Percentiles rank a stretch among this genome's conserved stretches.
These are phyloP conservation scores for Alcedo quadribrachys DNA, from an alignment of 2,797 vertebrate species.

Conservation along the genomic window DNA sequence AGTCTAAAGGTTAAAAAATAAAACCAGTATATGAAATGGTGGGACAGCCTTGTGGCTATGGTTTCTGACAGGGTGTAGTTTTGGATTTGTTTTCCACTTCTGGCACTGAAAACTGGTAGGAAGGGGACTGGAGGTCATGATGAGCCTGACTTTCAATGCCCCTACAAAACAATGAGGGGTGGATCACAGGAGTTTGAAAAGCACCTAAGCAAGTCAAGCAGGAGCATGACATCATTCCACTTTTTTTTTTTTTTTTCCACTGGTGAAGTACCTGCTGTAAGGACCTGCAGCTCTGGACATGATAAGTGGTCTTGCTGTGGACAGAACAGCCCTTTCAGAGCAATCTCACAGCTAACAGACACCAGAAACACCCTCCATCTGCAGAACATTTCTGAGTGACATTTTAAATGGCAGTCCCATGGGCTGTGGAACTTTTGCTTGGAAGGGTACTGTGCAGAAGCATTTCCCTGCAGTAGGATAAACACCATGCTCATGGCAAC, in stretches of 20 bases:
- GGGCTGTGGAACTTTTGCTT: background rate
- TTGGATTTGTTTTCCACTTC: slow-evolving; percentile 1
- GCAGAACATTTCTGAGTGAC: background rate
- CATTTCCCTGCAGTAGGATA: background rate
- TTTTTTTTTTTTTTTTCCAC: background rate
- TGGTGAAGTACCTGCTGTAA: background rate
- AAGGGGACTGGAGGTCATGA: background rate
- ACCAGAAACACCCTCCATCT: background rate
- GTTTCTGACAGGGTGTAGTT: background rate
- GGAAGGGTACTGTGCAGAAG: background rate
- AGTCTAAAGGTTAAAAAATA: slow-evolving; percentile 5
- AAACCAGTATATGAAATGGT: background rate
- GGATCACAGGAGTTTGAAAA: background rate
- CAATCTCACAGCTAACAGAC: background rate
- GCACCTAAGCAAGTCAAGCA: background rate
- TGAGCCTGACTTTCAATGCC: background rate
- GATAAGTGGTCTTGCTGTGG: background rate
- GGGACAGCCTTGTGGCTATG: background rate
- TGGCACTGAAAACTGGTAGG: background rate
- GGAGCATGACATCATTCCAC: background rate
- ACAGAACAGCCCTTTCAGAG: background rate
- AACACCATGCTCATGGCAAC: accelerated
- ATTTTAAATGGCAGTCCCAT: background rate
- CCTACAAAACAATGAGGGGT: background rate
- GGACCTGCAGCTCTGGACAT: background rate